Base-by-base conservation (phyloP, 30 jellyfish, hydroid and myxozoan species). In the Turritopsis rubra region DNA sequence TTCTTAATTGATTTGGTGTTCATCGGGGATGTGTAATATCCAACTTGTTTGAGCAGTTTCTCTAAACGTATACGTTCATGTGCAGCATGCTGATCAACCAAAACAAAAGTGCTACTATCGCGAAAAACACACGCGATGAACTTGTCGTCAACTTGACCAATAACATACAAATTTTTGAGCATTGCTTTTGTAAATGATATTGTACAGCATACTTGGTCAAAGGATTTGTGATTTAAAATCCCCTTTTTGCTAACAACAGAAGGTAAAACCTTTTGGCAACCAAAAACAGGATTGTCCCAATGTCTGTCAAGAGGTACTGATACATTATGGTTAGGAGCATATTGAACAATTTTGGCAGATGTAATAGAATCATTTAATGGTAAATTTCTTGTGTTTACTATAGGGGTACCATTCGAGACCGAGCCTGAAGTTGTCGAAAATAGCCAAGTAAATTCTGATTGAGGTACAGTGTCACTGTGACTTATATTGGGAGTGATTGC, bases 11-110 rank as follows among this genome's bases (percentile, higher is more conserved):
- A 28, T 23, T 71, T 25, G 26, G 31, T 21, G 27, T 25, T 24
- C 65, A 29, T 25, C 17, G 71, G 78, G 18, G 25, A 0, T 52
- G 41, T 71, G 26, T 82, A 66, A 82, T 9, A 66, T 52, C 90
- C 84, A 17, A 29, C 28, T 72, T 72, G 96, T 19, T 85, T 70
- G 65, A 88, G 93, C 18, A 93, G 94, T 21, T 73, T 73, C 73
- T 93, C 99, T 31, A 93, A 88, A 22, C 99, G 68, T 7, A 93
- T 71, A 70, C 99, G 73, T 78, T 93, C 99, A 80, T 93, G 99
- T 54, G 95, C 99, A 8, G 99, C 99, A 80, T 93, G 99, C 75
- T 93, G 99, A 71, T 93, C 99, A 30, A 93, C 60, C 18, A 91
- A 77, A n/a, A 87, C 66, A 52, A 91, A 65, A 13, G 70, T 19